Percentiles rank a stretch among this genome's conserved stretches.
Conservation (phyloP, 2,888 invertebrate genomes). For the Erannis defoliaria region DNA sequence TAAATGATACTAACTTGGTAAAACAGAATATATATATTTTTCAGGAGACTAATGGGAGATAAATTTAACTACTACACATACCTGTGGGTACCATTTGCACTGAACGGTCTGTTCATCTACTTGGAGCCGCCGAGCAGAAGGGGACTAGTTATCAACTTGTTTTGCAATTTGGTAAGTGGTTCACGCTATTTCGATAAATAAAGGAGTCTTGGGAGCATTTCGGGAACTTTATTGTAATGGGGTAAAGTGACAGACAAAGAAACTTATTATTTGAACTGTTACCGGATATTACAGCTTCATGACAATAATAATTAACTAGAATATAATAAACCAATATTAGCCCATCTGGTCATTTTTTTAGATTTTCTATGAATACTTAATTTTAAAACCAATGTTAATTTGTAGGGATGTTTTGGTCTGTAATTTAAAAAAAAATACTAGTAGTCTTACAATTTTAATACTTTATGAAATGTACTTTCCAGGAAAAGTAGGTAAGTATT, state of each 20-base stretch:
- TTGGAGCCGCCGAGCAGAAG: conserved; percentile 77
- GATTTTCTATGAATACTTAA: too few relatives aligned
- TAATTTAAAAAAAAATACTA: too few relatives aligned
- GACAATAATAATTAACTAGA: too few relatives aligned
- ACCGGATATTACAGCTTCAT: too few relatives aligned
- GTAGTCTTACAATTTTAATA: too few relatives aligned
- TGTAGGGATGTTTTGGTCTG: too few relatives aligned
- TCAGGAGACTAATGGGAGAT: conserved; percentile 66
- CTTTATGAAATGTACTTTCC: too few relatives aligned
- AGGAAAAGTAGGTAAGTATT: too few relatives aligned
- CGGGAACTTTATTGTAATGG: not conserved
- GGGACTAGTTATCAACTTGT: conserved; percentile 75
- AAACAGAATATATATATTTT: conserved; percentile 44
- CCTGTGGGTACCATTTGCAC: conserved; percentile 64
- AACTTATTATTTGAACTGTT: not conserved
- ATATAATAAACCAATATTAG: too few relatives aligned
- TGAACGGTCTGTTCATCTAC: conserved; percentile 73
- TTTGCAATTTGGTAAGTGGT: conserved; percentile 73
- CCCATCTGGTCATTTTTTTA: too few relatives aligned
- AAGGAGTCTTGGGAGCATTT: not conserved
- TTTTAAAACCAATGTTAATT: too few relatives aligned
- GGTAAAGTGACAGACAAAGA: not conserved
- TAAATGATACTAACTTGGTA: not conserved
- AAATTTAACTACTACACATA: conserved; percentile 66
- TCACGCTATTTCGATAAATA: conserved; percentile 18